phyloP scores from a whole-genome alignment of 2,888 invertebrate genomes.

The Lepetodrilus schrolli region DNA sequence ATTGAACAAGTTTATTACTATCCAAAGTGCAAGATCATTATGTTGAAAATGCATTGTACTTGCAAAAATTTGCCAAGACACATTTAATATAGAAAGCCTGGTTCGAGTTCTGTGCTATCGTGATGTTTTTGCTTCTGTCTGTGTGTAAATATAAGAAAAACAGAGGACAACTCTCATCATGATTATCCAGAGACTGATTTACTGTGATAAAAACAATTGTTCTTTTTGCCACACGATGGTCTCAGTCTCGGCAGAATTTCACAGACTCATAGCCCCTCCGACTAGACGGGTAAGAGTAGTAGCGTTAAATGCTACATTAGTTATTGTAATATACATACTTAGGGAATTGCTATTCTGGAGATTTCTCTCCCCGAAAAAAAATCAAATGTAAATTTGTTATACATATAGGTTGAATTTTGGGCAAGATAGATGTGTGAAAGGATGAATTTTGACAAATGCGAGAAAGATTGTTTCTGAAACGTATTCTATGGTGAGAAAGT shows the following conservation, averaged over 20 bases:
- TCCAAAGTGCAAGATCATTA: background rate
- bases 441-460: constrained; percentile 7
- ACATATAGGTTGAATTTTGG: constrained; percentile 25
- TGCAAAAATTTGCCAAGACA: background rate
- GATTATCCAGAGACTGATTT: too few relatives aligned
- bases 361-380: background rate
- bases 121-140: constrained; percentile 21
- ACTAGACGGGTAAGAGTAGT: background rate
- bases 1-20: background rate
- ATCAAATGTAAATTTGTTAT: constrained; percentile 23
- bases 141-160: constrained; percentile 23
- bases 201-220: too few relatives aligned
- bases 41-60: background rate
- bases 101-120: constrained; percentile 5
- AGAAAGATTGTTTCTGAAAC: constrained; percentile 9
- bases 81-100: background rate
- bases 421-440: constrained; percentile 33
- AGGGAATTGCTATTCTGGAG: background rate
- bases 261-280: constrained; percentile 31
- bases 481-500: constrained; percentile 28
- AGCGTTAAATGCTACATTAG: constrained; percentile 10
- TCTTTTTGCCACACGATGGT: constrained; percentile 16
- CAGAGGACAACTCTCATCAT: background rate
- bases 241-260: constrained; percentile 33
- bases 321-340: too few relatives aligned